A percentile compares a stretch with the other conserved stretches of the same genome.
Evolutionary conservation across 2,888 invertebrate genomes (phyloP).

Genomic region (Autographa gamma): DNA sequence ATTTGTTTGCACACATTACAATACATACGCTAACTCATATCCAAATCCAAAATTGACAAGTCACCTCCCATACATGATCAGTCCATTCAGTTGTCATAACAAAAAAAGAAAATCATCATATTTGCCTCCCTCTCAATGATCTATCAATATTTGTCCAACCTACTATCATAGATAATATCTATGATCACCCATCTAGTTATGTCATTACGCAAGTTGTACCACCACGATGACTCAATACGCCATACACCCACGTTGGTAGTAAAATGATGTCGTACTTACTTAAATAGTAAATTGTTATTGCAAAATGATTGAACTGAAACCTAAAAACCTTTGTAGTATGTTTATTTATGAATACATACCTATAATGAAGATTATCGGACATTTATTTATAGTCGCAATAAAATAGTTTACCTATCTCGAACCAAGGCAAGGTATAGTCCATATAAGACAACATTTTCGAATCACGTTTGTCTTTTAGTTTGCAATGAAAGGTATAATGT

Average conservation of each 20-base stretch:
- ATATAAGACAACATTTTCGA: too few species aligned
- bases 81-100: not conserved
- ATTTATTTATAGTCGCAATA: too few species aligned
- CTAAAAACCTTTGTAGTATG: too few species aligned
- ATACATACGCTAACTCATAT: not conserved
- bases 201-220: slow-evolving; percentile 23
- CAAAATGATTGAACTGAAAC: not conserved
- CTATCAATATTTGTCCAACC: slow-evolving; percentile 29
- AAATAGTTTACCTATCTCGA: too few species aligned
- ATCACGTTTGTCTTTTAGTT: too few species aligned
- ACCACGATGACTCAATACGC: slow-evolving; percentile 11
- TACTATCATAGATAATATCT: slow-evolving; percentile 16
- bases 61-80: not conserved
- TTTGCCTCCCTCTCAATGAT: slow-evolving; percentile 12
- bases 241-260: not conserved
- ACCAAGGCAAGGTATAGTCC: too few species aligned
- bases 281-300: not conserved
- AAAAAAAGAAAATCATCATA: not conserved
- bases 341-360: too few species aligned
- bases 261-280: not conserved
- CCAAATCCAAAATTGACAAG: not conserved
- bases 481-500: too few species aligned
- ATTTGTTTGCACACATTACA: too few species aligned
- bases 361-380: too few species aligned
- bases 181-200: slow-evolving; percentile 17